phyloP scores from a whole-genome alignment of 2,888 invertebrate species.

The Leucania comma region DNA sequence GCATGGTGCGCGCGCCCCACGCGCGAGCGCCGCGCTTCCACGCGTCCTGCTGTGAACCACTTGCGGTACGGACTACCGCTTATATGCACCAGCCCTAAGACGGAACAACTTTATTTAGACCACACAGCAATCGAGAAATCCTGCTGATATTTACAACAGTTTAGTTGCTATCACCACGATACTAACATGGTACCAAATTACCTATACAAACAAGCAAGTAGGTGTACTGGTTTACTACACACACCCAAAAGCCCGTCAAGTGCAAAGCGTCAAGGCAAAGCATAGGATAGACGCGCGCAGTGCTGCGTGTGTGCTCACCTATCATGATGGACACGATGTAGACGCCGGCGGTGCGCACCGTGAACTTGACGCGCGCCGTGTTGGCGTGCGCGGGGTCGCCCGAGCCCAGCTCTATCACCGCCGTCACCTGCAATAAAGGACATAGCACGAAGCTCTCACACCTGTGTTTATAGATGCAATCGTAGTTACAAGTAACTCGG shows the following conservation, averaged over 20 bases:
- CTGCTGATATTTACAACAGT: too few species aligned
- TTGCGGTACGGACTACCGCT: slow-evolving; percentile 96
- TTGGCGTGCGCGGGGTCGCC: slow-evolving; percentile 96
- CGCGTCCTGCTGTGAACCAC: slow-evolving; percentile 95
- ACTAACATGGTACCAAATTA: neutral
- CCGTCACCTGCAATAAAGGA: slow-evolving; percentile 91
- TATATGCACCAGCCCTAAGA: slow-evolving; percentile 93
- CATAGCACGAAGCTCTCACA: slow-evolving; percentile 40
- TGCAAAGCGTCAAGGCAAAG: too few species aligned
- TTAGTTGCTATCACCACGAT: too few species aligned
- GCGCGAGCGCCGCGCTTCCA: slow-evolving; percentile 95
- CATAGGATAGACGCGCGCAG: too few species aligned
- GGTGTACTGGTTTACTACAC: too few species aligned
- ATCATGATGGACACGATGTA: slow-evolving; percentile 97
- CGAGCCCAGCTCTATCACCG: slow-evolving; percentile 96
- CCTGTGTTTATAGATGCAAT: neutral
- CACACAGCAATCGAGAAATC: neutral
- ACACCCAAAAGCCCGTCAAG: too few species aligned
- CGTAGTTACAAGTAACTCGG: neutral
- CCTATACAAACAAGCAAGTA: neutral
- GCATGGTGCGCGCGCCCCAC: slow-evolving; percentile 93
- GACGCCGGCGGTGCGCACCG: slow-evolving; percentile 97
- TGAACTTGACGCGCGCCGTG: slow-evolving; percentile 97
- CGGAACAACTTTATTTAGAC: neutral
- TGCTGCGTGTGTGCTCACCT: slow-evolving; percentile 79